Base-by-base conservation (phyloP, 2,888 invertebrate species). In the Synanthedon tipuliformis region DNA sequence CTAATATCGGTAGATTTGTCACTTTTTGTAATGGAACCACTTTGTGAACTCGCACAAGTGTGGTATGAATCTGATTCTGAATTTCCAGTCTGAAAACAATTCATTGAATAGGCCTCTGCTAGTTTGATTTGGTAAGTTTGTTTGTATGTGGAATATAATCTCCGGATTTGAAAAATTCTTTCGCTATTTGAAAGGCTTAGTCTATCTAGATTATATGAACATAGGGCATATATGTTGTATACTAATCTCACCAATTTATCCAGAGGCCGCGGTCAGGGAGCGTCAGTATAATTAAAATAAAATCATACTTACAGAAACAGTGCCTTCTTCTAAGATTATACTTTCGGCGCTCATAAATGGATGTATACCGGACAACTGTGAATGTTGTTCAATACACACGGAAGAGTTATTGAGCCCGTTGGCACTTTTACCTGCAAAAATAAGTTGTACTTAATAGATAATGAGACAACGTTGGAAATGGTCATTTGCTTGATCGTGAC, bases 341-440 rank as follows among this genome's bases (percentile, higher is more conserved):
- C 91, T 91, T 57, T 92, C 93, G 4, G 91, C 91, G 52, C 93
- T 93, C 66, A 92, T 90, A 65, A 94, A 94, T 0, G 93, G 92
- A 53, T 91, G 91, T 13, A 94, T 89, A 1, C 94, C 95, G 23
- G 94, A 94, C 56, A 94, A 80, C 59, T 84, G 80, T 7, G 87
- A 83, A 55, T 82, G 73, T 41, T 87, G 81, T 55, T 78, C 13
- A 7, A 45, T 45, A 34, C 34, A 34, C 10, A 34, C 34, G 2
- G 45, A 45, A n/a, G 45, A 45, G 45, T 45, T 45, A 13, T 45
- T 15, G 13, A 45, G 45, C 8, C 45, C 45, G 8, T 45, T 45
- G 15, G 45, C 12, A n/a, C n/a, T 45, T 45, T n/a, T 45, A 15
- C 45, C 45, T 45, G 15, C n/a, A 45, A n/a, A 12, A 45, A 4